These are phyloP conservation scores for Trichacis sp. DNA, from an alignment of 2,888 invertebrate genomes.

Conservation along the genomic window DNA sequence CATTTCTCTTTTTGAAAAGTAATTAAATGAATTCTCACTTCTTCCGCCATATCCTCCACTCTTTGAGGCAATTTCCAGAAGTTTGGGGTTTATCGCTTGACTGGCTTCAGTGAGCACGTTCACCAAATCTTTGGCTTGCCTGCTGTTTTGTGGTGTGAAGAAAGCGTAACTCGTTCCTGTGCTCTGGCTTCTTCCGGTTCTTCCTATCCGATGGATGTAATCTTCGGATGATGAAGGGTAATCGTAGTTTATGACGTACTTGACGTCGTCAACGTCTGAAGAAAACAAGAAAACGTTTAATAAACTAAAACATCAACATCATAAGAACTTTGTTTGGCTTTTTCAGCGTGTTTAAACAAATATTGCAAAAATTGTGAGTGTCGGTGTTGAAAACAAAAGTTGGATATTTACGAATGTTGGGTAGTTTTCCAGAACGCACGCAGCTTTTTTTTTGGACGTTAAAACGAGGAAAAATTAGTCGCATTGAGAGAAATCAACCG, in stretches of 20 bases:
- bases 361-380: too few species aligned
- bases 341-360: too few species aligned
- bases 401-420: too few species aligned
- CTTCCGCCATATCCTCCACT: slow-evolving; percentile 75
- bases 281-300: slow-evolving; percentile 42
- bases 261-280: slow-evolving; percentile 95
- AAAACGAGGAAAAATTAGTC: too few species aligned
- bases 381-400: too few species aligned
- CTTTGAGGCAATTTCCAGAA: slow-evolving; percentile 82
- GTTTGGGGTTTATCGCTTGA: slow-evolving; percentile 84
- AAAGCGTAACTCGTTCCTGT: slow-evolving; percentile 95
- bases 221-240: slow-evolving; percentile 96
- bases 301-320: too few species aligned
- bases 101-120: slow-evolving; percentile 92
- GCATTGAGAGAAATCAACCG: too few species aligned
- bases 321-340: too few species aligned
- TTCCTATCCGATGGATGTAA: slow-evolving; percentile 95
- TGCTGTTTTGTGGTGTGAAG: slow-evolving; percentile 89
- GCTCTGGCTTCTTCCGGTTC: slow-evolving; percentile 88
- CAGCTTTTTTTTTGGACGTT: too few species aligned
- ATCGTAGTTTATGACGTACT: slow-evolving; percentile 96
- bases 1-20: too few species aligned
- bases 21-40: too few species aligned
- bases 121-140: slow-evolving; percentile 90
- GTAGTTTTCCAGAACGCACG: too few species aligned